phyloP scores from a whole-genome alignment of 2,797 vertebrate genomes.

The Cirrhinus mrigala region DNA sequence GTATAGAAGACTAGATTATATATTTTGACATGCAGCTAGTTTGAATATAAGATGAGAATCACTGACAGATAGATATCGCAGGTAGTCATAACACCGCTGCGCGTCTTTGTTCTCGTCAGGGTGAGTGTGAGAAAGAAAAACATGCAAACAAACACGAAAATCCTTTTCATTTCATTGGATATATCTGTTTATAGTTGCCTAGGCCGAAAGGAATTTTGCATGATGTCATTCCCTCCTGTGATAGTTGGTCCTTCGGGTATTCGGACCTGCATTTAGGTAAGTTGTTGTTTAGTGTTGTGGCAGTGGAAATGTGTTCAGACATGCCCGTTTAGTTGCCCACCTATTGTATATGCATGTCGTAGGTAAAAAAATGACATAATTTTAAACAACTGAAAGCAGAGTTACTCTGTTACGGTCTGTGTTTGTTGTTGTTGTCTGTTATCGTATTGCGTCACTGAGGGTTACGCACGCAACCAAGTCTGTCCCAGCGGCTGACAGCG shows the following conservation, averaged over 20 bases:
- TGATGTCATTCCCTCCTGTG: constrained; percentile 49
- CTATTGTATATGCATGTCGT: constrained; percentile 7
- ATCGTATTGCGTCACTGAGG: neutral
- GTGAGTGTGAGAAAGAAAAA: neutral
- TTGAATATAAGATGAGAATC: neutral
- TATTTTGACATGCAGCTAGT: neutral
- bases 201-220: constrained; percentile 47
- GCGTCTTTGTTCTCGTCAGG: neutral
- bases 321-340: constrained; percentile 14
- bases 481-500: neutral
- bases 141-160: neutral
- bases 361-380: constrained; percentile 39
- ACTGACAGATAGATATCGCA: neutral
- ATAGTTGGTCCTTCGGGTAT: neutral
- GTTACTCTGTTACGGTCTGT: neutral
- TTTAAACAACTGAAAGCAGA: neutral
- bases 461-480: neutral
- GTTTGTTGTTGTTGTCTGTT: neutral
- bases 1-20: neutral
- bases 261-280: constrained; percentile 38
- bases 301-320: constrained; percentile 38
- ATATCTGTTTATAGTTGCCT: constrained; percentile 38
- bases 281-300: constrained; percentile 19
- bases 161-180: neutral
- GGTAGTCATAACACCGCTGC: neutral